A percentile compares a stretch with the other conserved stretches of the same genome.
Conservation (phyloP, 2,888 invertebrate genomes). For the Agonopterix arenella region DNA sequence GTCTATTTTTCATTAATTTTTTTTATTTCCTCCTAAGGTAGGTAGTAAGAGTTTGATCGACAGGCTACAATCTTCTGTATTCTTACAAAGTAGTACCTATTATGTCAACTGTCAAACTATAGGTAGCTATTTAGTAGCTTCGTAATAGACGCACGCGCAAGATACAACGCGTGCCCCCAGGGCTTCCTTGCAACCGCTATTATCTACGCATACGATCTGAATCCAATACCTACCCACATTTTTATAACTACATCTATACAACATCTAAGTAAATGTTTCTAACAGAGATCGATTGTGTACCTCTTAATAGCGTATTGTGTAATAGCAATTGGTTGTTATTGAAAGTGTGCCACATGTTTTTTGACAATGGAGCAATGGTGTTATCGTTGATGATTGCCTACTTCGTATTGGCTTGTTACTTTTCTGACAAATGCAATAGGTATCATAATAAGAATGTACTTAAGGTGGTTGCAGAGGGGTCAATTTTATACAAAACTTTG, state of each 20-base stretch:
- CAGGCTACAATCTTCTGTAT: not conserved
- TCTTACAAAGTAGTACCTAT: not conserved
- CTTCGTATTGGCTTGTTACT: not conserved
- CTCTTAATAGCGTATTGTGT: constrained; percentile 54
- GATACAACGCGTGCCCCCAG: constrained; percentile 37
- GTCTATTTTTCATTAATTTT: not conserved
- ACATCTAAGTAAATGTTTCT: constrained; percentile 53
- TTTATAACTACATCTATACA: constrained; percentile 40
- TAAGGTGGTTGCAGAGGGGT: too few relatives aligned
- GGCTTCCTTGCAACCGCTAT: constrained; percentile 41
- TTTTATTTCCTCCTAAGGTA: not conserved
- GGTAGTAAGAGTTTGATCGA: not conserved
- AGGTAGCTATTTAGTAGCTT: constrained; percentile 33
- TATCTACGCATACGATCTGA: constrained; percentile 47
- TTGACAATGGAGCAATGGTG: constrained; percentile 11
- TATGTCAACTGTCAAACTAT: constrained; percentile 1
- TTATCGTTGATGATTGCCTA: constrained; percentile 5
- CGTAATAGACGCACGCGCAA: constrained; percentile 33
- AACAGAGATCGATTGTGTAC: constrained; percentile 50
- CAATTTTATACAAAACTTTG: too few relatives aligned
- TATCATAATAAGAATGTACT: too few relatives aligned
- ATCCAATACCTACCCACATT: constrained; percentile 8
- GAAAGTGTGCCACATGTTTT: constrained; percentile 39
- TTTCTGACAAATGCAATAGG: not conserved
- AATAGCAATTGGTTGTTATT: constrained; percentile 32